Evolutionary conservation across 2,888 invertebrate species (phyloP).

Genomic region (Tridacna gigas): DNA sequence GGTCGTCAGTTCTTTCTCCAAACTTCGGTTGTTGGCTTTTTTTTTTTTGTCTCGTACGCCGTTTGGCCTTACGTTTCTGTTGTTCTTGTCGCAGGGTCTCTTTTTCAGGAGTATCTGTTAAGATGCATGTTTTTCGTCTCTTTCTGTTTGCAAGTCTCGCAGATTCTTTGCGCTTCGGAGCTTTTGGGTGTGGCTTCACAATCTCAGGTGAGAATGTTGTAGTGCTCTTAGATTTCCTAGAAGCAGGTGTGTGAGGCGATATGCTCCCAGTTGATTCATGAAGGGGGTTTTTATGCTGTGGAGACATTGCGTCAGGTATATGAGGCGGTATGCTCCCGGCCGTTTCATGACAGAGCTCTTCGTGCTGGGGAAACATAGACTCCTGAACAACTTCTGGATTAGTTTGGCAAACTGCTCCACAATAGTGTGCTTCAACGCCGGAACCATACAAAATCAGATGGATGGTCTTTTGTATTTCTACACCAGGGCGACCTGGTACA

Average conservation of each 20-base stretch:
- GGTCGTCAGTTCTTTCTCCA: background rate
- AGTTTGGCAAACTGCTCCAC: constrained; percentile 23
- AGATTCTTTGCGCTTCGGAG: constrained; percentile 37
- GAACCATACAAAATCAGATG: constrained; percentile 27
- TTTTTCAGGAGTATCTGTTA: constrained; percentile 47
- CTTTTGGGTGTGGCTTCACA: constrained; percentile 40
- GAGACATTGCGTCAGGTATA: background rate
- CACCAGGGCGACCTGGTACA: constrained; percentile 28
- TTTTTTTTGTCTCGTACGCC: background rate
- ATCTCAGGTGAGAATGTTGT: constrained; percentile 31
- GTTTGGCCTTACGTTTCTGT: constrained; percentile 23
- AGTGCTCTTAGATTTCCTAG: no score
- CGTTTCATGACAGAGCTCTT: background rate
- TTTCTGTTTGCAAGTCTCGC: constrained; percentile 37
- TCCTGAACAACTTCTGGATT: no score
- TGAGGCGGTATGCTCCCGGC: background rate
- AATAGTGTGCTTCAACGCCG: constrained; percentile 34
- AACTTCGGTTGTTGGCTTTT: background rate
- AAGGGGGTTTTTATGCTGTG: background rate
- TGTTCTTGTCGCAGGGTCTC: constrained; percentile 41
- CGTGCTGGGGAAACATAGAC: no score
- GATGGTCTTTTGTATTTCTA: constrained; percentile 23
- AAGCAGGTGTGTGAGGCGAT: constrained; percentile 21
- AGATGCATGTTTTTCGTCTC: constrained; percentile 42
- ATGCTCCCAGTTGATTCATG: constrained; percentile 1